phyloP scores from a whole-genome alignment of 2,113 vertebrate genomes.

The Romanogobio albipinnatus region DNA sequence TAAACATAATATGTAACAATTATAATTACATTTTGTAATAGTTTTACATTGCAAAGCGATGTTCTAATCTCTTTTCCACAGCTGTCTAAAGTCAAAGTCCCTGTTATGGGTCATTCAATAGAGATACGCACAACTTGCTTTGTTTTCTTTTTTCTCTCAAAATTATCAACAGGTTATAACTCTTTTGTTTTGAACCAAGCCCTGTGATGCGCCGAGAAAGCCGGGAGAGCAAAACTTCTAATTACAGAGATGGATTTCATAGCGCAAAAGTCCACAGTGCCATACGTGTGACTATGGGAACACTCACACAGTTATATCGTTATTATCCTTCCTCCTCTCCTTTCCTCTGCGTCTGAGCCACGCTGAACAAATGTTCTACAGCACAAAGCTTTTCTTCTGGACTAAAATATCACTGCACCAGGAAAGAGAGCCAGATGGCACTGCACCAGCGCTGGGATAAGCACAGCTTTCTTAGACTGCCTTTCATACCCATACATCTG shows the following conservation, averaged over 20 bases:
- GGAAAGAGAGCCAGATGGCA: constrained; percentile 55
- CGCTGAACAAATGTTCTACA: constrained; percentile 42
- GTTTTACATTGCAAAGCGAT: not conserved
- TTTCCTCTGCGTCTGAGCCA: constrained; percentile 25
- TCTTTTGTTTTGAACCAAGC: not conserved
- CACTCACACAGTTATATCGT: not conserved
- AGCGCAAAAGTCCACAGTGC: constrained; percentile 52
- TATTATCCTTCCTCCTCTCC: constrained; percentile 9
- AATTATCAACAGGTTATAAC: constrained; percentile 28
- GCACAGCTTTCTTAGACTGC: constrained; percentile 57
- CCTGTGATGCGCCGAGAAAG: not conserved
- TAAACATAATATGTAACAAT: not conserved
- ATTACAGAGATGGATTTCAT: constrained; percentile 55
- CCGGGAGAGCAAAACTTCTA: constrained; percentile 37
- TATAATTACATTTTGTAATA: not conserved
- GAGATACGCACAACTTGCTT: not conserved
- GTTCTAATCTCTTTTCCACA: not conserved
- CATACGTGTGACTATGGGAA: constrained; percentile 48
- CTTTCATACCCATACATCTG: constrained; percentile 26
- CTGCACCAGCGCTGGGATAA: constrained; percentile 48
- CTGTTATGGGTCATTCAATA: not conserved
- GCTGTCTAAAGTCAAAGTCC: not conserved
- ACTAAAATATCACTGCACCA: constrained; percentile 50
- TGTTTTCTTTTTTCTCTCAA: constrained; percentile 1
- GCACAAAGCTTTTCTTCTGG: constrained; percentile 44